phyloP scores from a whole-genome alignment of 1,140 invertebrate species.

The Dendrolimus punctatus region DNA sequence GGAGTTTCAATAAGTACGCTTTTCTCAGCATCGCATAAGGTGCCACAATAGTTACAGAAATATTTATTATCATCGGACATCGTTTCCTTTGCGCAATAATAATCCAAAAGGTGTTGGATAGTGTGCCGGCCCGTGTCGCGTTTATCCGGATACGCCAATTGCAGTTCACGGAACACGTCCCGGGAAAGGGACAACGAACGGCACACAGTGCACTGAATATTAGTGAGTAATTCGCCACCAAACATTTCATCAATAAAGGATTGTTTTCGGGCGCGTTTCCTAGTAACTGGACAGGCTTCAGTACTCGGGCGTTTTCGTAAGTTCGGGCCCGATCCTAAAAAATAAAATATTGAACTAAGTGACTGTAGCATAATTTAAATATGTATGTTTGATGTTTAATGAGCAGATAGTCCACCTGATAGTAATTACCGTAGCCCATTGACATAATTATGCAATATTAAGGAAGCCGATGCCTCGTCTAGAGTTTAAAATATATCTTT shows the following conservation, averaged over 20 bases:
- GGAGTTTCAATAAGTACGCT: conserved; percentile 80
- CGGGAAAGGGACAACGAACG: conserved; percentile 78
- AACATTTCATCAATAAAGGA: conserved; percentile 67
- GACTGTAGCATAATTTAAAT: no score
- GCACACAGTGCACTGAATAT: conserved; percentile 81
- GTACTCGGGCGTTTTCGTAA: conserved; percentile 15
- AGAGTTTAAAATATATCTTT: no score
- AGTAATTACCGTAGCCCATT: no score
- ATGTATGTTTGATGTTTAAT: no score
- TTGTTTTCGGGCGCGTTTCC: conserved; percentile 26
- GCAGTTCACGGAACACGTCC: conserved; percentile 86
- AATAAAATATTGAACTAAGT: no score
- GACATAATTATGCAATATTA: no score
- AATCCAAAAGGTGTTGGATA: conserved; percentile 81
- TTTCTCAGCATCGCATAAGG: conserved; percentile 83
- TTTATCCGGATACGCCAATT: conserved; percentile 84
- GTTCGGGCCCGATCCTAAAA: conserved; percentile 22
- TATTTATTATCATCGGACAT: conserved; percentile 86
- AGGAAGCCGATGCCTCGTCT: no score
- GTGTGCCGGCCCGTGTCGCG: conserved; percentile 70
- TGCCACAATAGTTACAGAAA: conserved; percentile 82
- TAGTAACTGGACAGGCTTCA: conserved; percentile 20
- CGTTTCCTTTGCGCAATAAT: conserved; percentile 83
- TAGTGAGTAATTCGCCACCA: conserved; percentile 81
- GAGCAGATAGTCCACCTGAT: no score